A percentile compares a stretch with the other conserved stretches of the same genome.
phyloP scores from a whole-genome alignment of 2,888 invertebrate species.

The Xylophagus ater region DNA sequence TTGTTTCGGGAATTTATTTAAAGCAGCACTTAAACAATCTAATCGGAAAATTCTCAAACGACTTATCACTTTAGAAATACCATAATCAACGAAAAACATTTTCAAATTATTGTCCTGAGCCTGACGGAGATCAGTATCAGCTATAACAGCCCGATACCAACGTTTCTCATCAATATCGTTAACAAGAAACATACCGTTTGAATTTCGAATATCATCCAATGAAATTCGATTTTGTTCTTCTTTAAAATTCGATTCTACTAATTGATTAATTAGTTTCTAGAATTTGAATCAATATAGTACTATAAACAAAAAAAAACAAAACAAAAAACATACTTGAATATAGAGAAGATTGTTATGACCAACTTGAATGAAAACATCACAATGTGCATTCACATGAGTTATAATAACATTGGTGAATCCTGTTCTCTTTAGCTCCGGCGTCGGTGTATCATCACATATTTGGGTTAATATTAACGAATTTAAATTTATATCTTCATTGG shows the following conservation, averaged over 20 bases:
- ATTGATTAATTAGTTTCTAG: conserved; percentile 27
- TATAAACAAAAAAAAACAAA: background rate
- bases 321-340: conserved; percentile 24
- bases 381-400: conserved; percentile 31
- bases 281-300: background rate
- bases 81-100: conserved; percentile 46
- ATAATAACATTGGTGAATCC: conserved; percentile 30
- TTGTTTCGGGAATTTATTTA: conserved; percentile 47
- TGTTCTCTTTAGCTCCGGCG: conserved; percentile 29
- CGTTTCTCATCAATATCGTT: conserved; percentile 33
- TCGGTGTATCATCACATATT: conserved; percentile 37
- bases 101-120: conserved; percentile 23
- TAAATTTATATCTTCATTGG: conserved; percentile 51
- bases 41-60: conserved; percentile 40
- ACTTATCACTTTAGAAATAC: conserved; percentile 39
- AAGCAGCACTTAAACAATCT: conserved; percentile 43
- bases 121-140: conserved; percentile 23
- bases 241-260: conserved; percentile 29
- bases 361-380: conserved; percentile 34
- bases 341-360: conserved; percentile 31
- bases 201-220: conserved; percentile 29
- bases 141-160: conserved; percentile 42
- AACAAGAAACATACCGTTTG: conserved; percentile 40
- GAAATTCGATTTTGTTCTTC: conserved; percentile 30
- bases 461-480: conserved; percentile 49